Evolutionary conservation across 2,797 vertebrate genomes (phyloP).

Genomic region (Triplophysa yarkandensis): DNA sequence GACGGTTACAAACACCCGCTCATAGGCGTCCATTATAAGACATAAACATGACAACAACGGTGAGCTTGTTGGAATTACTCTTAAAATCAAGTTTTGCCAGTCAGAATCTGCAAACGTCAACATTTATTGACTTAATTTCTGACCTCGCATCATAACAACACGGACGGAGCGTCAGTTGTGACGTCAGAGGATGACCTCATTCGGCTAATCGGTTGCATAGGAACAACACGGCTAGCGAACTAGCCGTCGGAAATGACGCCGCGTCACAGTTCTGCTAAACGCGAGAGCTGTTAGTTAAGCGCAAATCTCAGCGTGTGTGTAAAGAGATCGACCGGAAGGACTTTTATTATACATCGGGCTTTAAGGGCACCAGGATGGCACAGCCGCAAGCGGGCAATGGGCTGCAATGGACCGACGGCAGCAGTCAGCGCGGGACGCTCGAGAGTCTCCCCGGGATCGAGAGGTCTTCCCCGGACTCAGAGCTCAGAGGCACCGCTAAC

Average conservation of each 20-base stretch:
- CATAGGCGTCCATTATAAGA: not conserved
- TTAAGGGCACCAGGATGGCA: slow-evolving; percentile 67
- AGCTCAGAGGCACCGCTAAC: slow-evolving; percentile 75
- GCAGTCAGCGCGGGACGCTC: slow-evolving; percentile 68
- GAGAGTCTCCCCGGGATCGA: slow-evolving; percentile 73
- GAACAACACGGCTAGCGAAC: too few relatives aligned
- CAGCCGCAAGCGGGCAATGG: slow-evolving; percentile 73
- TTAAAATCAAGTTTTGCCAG: not conserved
- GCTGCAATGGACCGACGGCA: slow-evolving; percentile 58
- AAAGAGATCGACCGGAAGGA: slow-evolving; percentile 5
- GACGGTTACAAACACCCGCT: not conserved
- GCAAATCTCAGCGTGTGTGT: slow-evolving; percentile 29
- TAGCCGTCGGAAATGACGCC: too few relatives aligned
- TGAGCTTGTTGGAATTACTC: not conserved
- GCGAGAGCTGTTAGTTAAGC: too few relatives aligned
- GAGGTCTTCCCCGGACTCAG: slow-evolving; percentile 69
- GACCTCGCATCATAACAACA: not conserved
- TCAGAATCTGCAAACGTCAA: not conserved
- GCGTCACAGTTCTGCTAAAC: not conserved
- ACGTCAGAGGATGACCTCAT: too few relatives aligned
- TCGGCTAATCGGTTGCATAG: too few relatives aligned
- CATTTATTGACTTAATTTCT: not conserved
- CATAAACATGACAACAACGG: not conserved
- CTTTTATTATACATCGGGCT: not conserved
- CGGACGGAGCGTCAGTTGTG: not conserved